Evolutionary conservation across 2,113 vertebrate species (phyloP).

Genomic region (Tylochromis polylepis): DNA sequence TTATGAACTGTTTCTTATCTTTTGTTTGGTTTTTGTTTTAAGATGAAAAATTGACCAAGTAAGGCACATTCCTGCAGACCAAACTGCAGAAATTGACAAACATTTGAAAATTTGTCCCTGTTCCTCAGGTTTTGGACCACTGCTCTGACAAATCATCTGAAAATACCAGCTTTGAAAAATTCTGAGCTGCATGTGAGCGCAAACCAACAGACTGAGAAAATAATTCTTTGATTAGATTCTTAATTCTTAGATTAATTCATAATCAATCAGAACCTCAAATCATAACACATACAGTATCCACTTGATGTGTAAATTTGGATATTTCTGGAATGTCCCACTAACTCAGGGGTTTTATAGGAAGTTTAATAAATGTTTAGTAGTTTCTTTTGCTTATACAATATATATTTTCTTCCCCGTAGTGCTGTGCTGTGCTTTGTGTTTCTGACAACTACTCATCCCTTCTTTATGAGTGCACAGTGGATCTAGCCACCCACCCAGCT

Average conservation of each 20-base stretch:
- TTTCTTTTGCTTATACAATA: not conserved
- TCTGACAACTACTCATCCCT: not conserved
- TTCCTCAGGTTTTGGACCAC: not conserved
- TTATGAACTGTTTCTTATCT: not conserved
- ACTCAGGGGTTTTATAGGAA: not conserved
- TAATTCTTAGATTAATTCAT: not conserved
- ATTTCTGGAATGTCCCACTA: not conserved
- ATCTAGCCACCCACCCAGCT: constrained; percentile 2
- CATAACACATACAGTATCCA: not conserved
- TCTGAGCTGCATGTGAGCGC: not conserved
- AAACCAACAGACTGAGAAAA: not conserved
- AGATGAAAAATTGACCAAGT: not conserved
- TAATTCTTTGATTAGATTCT: not conserved
- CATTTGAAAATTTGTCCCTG: not conserved
- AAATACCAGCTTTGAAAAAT: not conserved
- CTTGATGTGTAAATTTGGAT: not conserved
- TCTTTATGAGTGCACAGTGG: not conserved
- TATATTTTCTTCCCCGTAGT: not conserved
- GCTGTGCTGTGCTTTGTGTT: not conserved
- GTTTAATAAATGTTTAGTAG: not conserved
- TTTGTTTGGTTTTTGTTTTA: not conserved
- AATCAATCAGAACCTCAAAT: not conserved
- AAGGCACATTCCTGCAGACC: not conserved
- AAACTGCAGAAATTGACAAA: not conserved
- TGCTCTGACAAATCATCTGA: not conserved